Conservation (phyloP, 30 jellyfish, hydroid and myxozoan species). For the Cassiopea andromeda region DNA sequence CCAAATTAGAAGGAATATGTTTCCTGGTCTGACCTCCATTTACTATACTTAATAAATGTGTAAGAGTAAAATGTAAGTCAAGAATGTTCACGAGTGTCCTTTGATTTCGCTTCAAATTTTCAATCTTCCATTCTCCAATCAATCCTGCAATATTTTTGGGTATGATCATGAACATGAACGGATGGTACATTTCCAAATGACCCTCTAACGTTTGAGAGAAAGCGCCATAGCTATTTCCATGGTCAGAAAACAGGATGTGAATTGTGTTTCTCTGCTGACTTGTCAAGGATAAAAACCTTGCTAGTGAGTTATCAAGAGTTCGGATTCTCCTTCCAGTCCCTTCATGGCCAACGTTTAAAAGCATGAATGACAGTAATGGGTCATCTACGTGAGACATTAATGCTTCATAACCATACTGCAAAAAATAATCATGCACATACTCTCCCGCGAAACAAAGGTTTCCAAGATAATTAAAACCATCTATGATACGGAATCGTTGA, state of each 20-base stretch:
- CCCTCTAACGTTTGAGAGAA: conserved; percentile 70
- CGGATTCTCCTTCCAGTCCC: conserved; percentile 77
- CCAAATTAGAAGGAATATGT: conserved; percentile 7
- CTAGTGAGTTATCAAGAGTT: conserved; percentile 68
- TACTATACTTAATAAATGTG: not conserved
- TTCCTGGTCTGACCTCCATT: not conserved
- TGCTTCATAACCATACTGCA: conserved; percentile 29
- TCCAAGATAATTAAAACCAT: conserved; percentile 58
- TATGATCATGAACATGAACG: conserved; percentile 68
- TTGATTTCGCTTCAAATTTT: conserved; percentile 49
- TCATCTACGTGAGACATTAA: not conserved
- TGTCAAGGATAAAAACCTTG: conserved; percentile 10
- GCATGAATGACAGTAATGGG: conserved; percentile 55
- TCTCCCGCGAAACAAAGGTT: conserved; percentile 59
- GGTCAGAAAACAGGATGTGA: conserved; percentile 78
- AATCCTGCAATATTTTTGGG: conserved; percentile 39
- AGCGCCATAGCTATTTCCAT: conserved; percentile 82
- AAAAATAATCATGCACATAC: conserved; percentile 58
- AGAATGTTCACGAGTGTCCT: conserved; percentile 38
- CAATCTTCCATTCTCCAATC: conserved; percentile 37
- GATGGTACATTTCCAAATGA: conserved; percentile 73
- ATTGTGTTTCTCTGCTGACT: conserved; percentile 14
- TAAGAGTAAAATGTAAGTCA: conserved; percentile 70
- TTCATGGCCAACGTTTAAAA: conserved; percentile 77
- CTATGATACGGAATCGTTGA: conserved; percentile 46